These are phyloP conservation scores for Bedellia somnulentella DNA, from an alignment of 2,888 invertebrate genomes.

Conservation along the genomic window DNA sequence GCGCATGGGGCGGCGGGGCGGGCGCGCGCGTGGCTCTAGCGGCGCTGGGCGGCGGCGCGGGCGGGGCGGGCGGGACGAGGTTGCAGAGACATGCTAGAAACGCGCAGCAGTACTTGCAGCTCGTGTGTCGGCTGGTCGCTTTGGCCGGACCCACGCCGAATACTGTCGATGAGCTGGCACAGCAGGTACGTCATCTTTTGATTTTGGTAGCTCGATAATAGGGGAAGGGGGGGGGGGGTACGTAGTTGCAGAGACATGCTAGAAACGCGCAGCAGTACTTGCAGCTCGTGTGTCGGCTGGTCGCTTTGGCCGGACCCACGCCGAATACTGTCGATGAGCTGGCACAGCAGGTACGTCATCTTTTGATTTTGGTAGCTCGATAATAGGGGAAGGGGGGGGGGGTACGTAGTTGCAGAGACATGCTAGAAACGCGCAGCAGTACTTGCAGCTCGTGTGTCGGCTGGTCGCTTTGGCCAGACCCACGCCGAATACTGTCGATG, in stretches of 20 bases:
- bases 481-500: slow-evolving; percentile 68
- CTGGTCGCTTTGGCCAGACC: slow-evolving; percentile 71
- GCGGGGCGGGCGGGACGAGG: slow-evolving; percentile 16
- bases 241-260: slow-evolving; percentile 42
- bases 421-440: slow-evolving; percentile 76
- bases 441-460: slow-evolving; percentile 71
- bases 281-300: slow-evolving; percentile 68
- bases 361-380: no score
- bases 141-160: slow-evolving; percentile 71
- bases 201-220: no score
- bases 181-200: slow-evolving; percentile 21
- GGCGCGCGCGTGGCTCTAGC: slow-evolving; percentile 36
- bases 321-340: slow-evolving; percentile 67
- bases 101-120: slow-evolving; percentile 77
- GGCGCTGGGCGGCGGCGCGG: slow-evolving; percentile 25
- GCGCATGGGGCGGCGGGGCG: slow-evolving; percentile 73
- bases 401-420: slow-evolving; percentile 42
- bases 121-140: slow-evolving; percentile 69
- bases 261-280: slow-evolving; percentile 79
- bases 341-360: slow-evolving; percentile 28
- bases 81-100: slow-evolving; percentile 65
- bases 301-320: slow-evolving; percentile 69
- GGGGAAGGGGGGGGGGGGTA: no score
- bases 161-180: slow-evolving; percentile 61
- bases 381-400: slow-evolving; percentile 29